phyloP scores from a whole-genome alignment of 2,113 vertebrate species.

The Melanerpes formicivorus region DNA sequence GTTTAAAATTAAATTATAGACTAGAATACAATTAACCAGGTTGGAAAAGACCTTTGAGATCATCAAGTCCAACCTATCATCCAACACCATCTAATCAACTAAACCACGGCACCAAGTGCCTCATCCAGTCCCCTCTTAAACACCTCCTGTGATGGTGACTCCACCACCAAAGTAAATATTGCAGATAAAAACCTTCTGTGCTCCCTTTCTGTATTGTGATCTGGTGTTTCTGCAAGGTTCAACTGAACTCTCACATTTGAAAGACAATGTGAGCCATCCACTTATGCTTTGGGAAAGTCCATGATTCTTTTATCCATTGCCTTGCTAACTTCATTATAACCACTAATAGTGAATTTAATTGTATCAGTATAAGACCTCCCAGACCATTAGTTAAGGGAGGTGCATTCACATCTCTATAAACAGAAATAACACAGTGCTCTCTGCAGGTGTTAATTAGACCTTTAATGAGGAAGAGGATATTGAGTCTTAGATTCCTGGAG shows the following conservation, averaged over 20 bases:
- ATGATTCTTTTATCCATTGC: neutral
- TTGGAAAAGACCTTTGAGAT: too few species aligned
- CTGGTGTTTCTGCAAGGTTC: neutral
- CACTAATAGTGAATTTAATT: neutral
- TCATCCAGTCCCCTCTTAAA: too few species aligned
- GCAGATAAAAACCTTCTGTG: neutral
- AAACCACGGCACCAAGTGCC: too few species aligned
- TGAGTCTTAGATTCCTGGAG: neutral
- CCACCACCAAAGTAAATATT: neutral
- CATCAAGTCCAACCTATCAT: too few species aligned
- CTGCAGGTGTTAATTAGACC: neutral
- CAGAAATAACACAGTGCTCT: neutral
- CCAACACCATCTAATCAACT: too few species aligned
- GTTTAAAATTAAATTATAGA: neutral
- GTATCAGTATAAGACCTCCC: neutral
- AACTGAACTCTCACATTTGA: neutral
- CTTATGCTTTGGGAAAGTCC: neutral
- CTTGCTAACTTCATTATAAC: neutral
- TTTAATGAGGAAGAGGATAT: conserved; percentile 5
- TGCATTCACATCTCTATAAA: neutral
- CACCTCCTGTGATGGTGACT: too few species aligned
- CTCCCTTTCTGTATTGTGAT: neutral
- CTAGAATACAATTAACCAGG: too few species aligned
- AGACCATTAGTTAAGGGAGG: neutral
- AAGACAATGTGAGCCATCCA: neutral